Evolutionary conservation across 2,113 vertebrate species (phyloP).

Genomic region (Pandion haliaetus): DNA sequence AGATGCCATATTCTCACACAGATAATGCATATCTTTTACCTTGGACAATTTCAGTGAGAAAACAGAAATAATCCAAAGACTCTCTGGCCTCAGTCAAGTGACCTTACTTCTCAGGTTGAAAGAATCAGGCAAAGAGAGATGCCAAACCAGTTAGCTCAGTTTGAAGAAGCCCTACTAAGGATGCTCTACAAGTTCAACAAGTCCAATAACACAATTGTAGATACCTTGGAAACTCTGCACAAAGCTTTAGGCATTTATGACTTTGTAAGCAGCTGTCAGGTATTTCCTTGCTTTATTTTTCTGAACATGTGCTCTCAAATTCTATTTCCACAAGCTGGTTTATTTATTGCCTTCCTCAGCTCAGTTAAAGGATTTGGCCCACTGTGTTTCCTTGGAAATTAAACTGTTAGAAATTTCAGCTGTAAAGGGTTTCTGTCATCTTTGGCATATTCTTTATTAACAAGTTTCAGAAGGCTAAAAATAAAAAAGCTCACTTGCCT

Average conservation of each 20-base stretch:
- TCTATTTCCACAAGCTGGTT: not conserved
- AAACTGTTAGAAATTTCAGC: not conserved
- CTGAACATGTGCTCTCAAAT: not conserved
- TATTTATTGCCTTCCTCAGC: not conserved
- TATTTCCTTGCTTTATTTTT: not conserved
- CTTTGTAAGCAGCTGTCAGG: not conserved
- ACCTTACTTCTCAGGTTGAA: not conserved
- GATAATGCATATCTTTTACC: not conserved
- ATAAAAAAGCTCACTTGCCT: not conserved
- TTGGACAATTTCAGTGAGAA: not conserved
- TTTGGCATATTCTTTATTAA: not conserved
- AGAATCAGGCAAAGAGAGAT: not conserved
- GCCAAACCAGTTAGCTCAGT: not conserved
- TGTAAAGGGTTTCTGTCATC: not conserved
- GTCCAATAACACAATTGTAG: not conserved
- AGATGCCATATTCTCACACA: not conserved
- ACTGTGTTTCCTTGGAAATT: not conserved
- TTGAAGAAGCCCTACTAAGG: not conserved
- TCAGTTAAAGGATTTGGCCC: not conserved
- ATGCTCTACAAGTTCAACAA: not conserved
- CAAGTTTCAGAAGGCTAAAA: not conserved
- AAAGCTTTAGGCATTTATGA: not conserved
- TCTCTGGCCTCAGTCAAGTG: not conserved
- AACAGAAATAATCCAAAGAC: not conserved
- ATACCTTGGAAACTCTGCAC: not conserved